Base-by-base conservation (phyloP, 2,797 vertebrate species). In the Phataginus tricuspis region DNA sequence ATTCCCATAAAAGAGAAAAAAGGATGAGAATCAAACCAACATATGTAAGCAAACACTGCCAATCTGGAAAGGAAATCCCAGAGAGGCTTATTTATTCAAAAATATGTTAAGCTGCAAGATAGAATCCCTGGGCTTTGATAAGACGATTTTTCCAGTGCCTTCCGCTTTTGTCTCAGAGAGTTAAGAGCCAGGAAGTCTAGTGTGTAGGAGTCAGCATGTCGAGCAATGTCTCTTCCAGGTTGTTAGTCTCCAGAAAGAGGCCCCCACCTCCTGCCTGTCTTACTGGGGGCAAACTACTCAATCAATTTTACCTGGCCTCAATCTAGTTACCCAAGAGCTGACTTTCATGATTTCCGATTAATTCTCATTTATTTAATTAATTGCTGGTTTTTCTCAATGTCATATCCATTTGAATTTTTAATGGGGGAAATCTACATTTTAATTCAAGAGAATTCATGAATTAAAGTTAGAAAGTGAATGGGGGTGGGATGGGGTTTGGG, bases 121-220 rank as follows among this genome's bases (percentile, higher is more conserved):
- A 85, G 84, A 82, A 77, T 80, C 39, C 83, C 68, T 63, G 51
- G 89, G 77, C 85, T 94, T 86, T 83, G 77, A 93, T 86, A 95
- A 90, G 64, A 72, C 34, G 39, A 7, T 34, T 79, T 91, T 90
- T 69, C 90, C 39, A 55, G 68, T 29, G 42, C 14, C 39, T 92
- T 91, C 69, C 34, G 51, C 49, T 16, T 83, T 69, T 61, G 13
- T 71, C 69, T 86, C 68, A 53, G 12, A 84, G 66, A 77, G 25
- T 87, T 42, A 51, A 61, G 23, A 74, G 45, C 18, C 51, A 90
- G 25, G 31, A 84, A 64, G n/a, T 13, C 19, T 25, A 0, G 57
- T 8, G 4, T 45, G 5, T 34, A 49, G 39, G 13, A 91, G 53
- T 59, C 45, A 18, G 9, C 10, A 21, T 2, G 39, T 45, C 21